A percentile compares a stretch with the other conserved stretches of the same genome.
Conservation (phyloP, 2,797 vertebrate genomes). For the Cetoscarus ocellatus region DNA sequence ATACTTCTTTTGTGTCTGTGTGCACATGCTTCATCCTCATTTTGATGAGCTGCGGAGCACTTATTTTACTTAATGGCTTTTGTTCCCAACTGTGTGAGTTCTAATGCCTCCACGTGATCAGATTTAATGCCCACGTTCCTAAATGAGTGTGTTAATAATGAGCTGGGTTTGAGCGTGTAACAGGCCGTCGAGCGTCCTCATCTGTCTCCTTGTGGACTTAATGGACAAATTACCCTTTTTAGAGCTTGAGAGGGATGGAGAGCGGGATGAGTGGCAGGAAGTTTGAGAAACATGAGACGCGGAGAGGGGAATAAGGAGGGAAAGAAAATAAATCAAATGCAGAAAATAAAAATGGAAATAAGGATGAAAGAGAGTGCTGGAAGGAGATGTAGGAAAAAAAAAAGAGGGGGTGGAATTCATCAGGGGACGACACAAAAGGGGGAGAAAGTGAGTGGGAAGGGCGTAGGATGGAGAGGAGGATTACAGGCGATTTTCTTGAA, state of each 20-base stretch:
- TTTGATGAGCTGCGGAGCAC: slow-evolving; percentile 48
- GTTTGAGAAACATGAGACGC: slow-evolving; percentile 18
- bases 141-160: slow-evolving; percentile 58
- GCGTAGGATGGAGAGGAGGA: slow-evolving; percentile 32
- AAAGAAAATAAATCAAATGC: not conserved
- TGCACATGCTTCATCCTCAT: slow-evolving; percentile 28
- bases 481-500: slow-evolving; percentile 35
- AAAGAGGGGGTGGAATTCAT: slow-evolving; percentile 52
- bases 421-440: slow-evolving; percentile 39
- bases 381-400: slow-evolving; percentile 25
- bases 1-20: slow-evolving; percentile 6
- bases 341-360: slow-evolving; percentile 21
- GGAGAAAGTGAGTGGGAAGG: slow-evolving; percentile 54
- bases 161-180: slow-evolving; percentile 58
- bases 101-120: slow-evolving; percentile 31
- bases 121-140: slow-evolving; percentile 35
- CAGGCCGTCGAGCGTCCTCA: slow-evolving; percentile 53
- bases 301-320: slow-evolving; percentile 4
- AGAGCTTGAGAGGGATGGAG: slow-evolving; percentile 29
- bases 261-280: slow-evolving; percentile 22
- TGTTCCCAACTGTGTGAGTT: slow-evolving; percentile 40
- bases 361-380: slow-evolving; percentile 1
- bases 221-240: slow-evolving; percentile 68
- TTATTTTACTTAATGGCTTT: slow-evolving; percentile 64
- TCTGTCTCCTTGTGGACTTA: slow-evolving; percentile 50